Percentiles rank a stretch among this genome's conserved stretches.
phyloP scores from a whole-genome alignment of 2,797 vertebrate species.

The Gallinago solitaria region DNA sequence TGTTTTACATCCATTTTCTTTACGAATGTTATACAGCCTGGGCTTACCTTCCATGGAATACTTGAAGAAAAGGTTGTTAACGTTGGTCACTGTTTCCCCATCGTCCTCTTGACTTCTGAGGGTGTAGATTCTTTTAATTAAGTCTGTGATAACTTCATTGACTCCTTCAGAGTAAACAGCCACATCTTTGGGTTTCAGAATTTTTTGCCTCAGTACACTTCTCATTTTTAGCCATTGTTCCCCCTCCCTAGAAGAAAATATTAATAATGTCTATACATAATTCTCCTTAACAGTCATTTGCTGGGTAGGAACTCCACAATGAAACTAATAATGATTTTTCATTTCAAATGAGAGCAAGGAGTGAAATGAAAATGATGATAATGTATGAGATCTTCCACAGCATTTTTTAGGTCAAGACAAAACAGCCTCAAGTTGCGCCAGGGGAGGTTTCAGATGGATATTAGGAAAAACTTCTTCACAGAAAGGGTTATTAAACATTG shows the following conservation, averaged over 20 bases:
- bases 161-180: constrained; percentile 86
- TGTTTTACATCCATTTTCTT: not conserved
- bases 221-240: constrained; percentile 94
- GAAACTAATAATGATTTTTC: not conserved
- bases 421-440: not conserved
- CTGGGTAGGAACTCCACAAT: not conserved
- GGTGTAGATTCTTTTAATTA: constrained; percentile 82
- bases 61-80: constrained; percentile 95
- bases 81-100: constrained; percentile 82
- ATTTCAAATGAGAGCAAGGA: not conserved
- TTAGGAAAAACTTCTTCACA: not conserved
- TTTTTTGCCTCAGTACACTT: constrained; percentile 88
- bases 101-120: constrained; percentile 80
- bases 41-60: constrained; percentile 94
- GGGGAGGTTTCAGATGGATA: not conserved
- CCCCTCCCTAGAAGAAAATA: constrained; percentile 82
- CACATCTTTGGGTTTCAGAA: constrained; percentile 90
- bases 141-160: constrained; percentile 86
- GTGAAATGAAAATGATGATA: not conserved
- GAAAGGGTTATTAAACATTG: not conserved
- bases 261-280: not conserved
- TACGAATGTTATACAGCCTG: not conserved
- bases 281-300: not conserved
- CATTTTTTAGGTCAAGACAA: not conserved
- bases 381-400: not conserved